Evolutionary conservation across 2,888 invertebrate species (phyloP).

Genomic region (Trachelus troglodyta): DNA sequence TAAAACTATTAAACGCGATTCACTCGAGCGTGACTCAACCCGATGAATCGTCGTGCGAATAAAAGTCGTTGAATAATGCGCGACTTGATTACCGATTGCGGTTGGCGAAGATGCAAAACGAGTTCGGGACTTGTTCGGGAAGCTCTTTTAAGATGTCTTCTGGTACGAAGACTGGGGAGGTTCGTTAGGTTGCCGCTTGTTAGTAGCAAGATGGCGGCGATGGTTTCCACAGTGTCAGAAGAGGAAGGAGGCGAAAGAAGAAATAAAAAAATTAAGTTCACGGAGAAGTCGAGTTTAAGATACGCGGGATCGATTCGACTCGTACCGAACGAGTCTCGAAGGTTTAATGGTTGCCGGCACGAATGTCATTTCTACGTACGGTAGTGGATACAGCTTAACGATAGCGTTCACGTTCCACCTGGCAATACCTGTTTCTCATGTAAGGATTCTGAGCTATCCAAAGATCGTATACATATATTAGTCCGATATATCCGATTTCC

Average conservation of each 20-base stretch:
- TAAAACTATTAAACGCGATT: background rate
- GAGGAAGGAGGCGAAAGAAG: background rate
- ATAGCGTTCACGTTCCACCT: background rate
- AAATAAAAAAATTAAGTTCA: background rate
- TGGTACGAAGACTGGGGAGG: background rate
- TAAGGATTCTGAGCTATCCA: background rate
- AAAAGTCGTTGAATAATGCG: background rate
- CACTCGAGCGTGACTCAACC: background rate
- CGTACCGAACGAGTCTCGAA: background rate
- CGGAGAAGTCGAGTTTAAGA: background rate
- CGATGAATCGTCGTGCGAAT: background rate
- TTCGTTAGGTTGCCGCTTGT: background rate
- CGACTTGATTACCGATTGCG: background rate
- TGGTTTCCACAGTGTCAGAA: background rate
- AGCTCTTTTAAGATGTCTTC: background rate
- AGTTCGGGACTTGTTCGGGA: background rate
- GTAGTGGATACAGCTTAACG: background rate
- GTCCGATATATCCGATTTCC: background rate
- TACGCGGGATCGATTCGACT: background rate
- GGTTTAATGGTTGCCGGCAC: background rate
- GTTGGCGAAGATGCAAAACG: background rate
- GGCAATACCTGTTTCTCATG: background rate
- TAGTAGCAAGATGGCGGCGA: background rate
- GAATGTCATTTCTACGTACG: background rate
- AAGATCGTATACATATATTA: background rate